phyloP scores from a whole-genome alignment of 2,888 invertebrate species.

The Cryptocephalus moraei region DNA sequence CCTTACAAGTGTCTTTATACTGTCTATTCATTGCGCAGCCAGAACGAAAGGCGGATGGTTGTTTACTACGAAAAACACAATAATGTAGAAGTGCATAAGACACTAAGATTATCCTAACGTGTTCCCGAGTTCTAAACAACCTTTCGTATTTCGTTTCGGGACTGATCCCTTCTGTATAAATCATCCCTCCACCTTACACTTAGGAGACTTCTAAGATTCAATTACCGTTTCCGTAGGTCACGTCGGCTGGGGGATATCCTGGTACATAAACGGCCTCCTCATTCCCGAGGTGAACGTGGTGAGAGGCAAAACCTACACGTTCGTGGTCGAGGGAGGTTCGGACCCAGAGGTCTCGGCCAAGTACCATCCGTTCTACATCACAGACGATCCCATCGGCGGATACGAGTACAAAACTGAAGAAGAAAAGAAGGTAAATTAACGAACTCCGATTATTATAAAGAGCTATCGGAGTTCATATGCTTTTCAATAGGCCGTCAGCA shows the following conservation, averaged over 20 bases:
- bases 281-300: slow-evolving; percentile 88
- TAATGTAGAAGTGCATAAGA: no score
- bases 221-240: slow-evolving; percentile 50
- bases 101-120: no score
- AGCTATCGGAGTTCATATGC: not conserved
- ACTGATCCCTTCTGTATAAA: no score
- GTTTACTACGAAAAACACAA: no score
- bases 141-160: no score
- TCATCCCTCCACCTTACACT: no score
- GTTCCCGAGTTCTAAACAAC: no score
- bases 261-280: slow-evolving; percentile 89
- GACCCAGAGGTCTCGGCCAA: slow-evolving; percentile 69
- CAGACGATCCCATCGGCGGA: slow-evolving; percentile 85
- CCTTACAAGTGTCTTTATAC: not conserved
- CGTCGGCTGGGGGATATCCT: slow-evolving; percentile 88
- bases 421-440: slow-evolving; percentile 59
- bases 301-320: slow-evolving; percentile 76
- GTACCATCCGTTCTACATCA: slow-evolving; percentile 90
- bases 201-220: no score
- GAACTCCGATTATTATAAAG: not conserved
- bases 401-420: slow-evolving; percentile 73
- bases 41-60: no score
- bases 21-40: not conserved
- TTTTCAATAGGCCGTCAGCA: slow-evolving; percentile 53
- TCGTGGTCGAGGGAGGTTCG: slow-evolving; percentile 78